These are phyloP conservation scores for Schizopygopsis malacanthus DNA, from an alignment of 2,797 vertebrate genomes.

Conservation along the genomic window DNA sequence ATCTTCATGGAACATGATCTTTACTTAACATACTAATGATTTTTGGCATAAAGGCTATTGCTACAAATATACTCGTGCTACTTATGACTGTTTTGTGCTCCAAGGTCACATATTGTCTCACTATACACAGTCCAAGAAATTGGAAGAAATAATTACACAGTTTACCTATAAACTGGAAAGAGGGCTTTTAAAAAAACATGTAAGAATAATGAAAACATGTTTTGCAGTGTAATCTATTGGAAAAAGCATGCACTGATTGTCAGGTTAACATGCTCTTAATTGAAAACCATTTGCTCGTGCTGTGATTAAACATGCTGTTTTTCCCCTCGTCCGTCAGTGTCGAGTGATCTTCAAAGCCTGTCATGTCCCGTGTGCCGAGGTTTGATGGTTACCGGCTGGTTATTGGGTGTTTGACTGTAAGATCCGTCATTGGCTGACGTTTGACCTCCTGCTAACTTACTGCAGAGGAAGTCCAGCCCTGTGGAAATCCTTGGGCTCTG, in stretches of 20 bases:
- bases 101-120: neutral
- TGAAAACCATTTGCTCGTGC: neutral
- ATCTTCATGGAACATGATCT: too few relatives aligned
- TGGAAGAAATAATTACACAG: neutral
- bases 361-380: constrained; percentile 16
- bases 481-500: constrained; percentile 61
- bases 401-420: constrained; percentile 37
- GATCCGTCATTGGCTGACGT: constrained; percentile 48
- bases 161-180: neutral
- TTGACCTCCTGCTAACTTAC: constrained; percentile 56
- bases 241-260: neutral
- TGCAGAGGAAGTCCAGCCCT: constrained; percentile 60
- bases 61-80: too few relatives aligned
- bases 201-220: neutral
- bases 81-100: too few relatives aligned
- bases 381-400: constrained; percentile 36
- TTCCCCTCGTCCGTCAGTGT: constrained; percentile 8
- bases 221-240: neutral
- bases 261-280: constrained; percentile 6
- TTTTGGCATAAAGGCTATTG: too few relatives aligned
- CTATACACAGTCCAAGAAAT: neutral
- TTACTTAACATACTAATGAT: too few relatives aligned
- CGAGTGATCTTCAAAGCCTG: constrained; percentile 29
- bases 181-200: neutral
- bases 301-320: neutral